Base-by-base conservation (phyloP, 2,113 vertebrate species). In the Perca fluviatilis region DNA sequence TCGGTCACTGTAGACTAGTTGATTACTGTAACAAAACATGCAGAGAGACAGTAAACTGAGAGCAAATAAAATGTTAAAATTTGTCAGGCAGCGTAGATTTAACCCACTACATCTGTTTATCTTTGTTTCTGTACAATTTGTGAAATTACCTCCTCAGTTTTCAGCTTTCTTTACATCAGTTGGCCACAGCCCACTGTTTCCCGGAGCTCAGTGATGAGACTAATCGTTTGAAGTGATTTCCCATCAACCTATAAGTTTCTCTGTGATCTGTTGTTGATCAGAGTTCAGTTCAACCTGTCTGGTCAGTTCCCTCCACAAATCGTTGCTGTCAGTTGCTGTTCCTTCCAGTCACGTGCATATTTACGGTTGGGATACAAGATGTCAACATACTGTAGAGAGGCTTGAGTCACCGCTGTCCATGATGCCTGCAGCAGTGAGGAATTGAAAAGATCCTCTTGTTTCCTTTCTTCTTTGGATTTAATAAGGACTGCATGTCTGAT, bases 381-480 rank as follows among this genome's bases (percentile, higher is more conserved):
- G 0, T 56, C 62, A 69, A 46, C 58, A 57, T 70, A 27, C 27
- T 57, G 30, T 36, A 54, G 47, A 82, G 43, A 82, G 50, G 66
- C 57, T 64, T 15, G 60, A 71, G 49, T 79, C 60, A 27, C 60
- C 40, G 50, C 13, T 54, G 57, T 58, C 77, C 27, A 1, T 19
- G 79, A 76, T 33, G 86, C 60, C 61, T 70, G 75, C 72, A 76
- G 82, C 74, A 49, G 61, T 49, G 66, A 56, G 14, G 53, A 64
- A 67, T 63, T 82, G 54, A 79, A 79, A 69, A 30, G 60, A 71
- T 68, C n/a, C 66, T 49, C 19, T 76, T 33, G 40, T 79, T 88
- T 69, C 36, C 23, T 65, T n/a, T 60, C 15, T 49, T 62, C 15
- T 60, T 83, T 58, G 56, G 11, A 77, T 81, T 73, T 40, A 74